Conservation (phyloP, 1,140 invertebrate genomes). For the Drosophila kurseongensis region DNA sequence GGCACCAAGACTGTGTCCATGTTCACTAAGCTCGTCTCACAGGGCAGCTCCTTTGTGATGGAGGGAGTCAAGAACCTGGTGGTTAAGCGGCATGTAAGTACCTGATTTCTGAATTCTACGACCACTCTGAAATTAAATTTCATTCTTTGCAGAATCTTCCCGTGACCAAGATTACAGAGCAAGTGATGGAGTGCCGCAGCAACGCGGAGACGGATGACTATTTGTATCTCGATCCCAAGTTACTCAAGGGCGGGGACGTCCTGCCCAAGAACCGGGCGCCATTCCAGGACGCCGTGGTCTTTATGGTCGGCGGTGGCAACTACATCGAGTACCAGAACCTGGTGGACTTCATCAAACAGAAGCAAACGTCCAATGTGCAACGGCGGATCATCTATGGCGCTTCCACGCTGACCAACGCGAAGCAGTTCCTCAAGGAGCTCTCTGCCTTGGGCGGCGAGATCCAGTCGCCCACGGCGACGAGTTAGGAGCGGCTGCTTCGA, state of each 20-base stretch:
- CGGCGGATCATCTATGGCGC: constrained; percentile 97
- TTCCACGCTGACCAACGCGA: constrained; percentile 95
- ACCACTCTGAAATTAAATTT: not conserved
- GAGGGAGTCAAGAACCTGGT: constrained; percentile 99
- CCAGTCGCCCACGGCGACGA: constrained; percentile 82
- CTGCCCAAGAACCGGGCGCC: constrained; percentile 88
- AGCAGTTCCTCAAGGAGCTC: constrained; percentile 96
- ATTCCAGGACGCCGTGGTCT: constrained; percentile 96
- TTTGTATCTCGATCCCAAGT: constrained; percentile 96
- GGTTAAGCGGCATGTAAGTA: constrained; percentile 96
- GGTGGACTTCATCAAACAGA: constrained; percentile 96
- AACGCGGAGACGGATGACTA: constrained; percentile 93
- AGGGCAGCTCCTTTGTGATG: constrained; percentile 99
- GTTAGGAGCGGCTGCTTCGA: constrained; percentile 69
- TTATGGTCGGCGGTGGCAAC: constrained; percentile 98
- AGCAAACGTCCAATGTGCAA: constrained; percentile 88
- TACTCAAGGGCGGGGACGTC: constrained; percentile 90
- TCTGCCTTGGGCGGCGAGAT: constrained; percentile 90
- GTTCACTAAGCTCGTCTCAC: constrained; percentile 98
- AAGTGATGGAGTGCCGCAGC: constrained; percentile 94
- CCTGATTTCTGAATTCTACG: rapidly evolving
- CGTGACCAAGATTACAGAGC: constrained; percentile 95
- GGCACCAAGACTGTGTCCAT: constrained; percentile 98
- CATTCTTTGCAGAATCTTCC: constrained; percentile 90
- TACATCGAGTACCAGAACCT: constrained; percentile 99